Evolutionary conservation across 2,888 invertebrate genomes (phyloP).

Genomic region (Eilema sororculum): DNA sequence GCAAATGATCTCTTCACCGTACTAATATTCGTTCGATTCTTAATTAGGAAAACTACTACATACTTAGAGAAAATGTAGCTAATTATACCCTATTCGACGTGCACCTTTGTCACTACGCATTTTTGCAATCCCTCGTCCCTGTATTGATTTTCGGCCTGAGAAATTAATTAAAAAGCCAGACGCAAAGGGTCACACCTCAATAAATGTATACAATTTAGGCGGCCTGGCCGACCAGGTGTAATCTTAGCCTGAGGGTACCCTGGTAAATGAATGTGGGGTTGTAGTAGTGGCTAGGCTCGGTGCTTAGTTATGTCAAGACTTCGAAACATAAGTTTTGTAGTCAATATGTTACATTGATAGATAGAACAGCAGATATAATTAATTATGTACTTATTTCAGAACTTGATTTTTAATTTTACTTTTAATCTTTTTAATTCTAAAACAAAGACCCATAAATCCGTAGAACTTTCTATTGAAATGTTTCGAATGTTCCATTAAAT

Average conservation of each 20-base stretch:
- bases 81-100: background rate
- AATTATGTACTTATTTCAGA: too few relatives aligned
- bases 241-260: background rate
- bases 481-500: constrained; percentile 13
- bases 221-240: background rate
- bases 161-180: background rate
- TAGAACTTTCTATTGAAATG: background rate
- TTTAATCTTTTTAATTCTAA: too few relatives aligned
- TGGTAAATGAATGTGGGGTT: background rate
- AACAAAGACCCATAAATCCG: background rate
- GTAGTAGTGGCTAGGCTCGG: background rate
- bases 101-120: background rate
- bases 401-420: too few relatives aligned
- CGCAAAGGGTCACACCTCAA: background rate
- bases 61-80: background rate
- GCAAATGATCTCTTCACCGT: background rate
- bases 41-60: background rate
- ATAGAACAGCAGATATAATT: too few relatives aligned
- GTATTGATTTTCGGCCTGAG: background rate
- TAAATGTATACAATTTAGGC: background rate
- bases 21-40: background rate
- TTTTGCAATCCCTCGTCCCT: background rate
- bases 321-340: background rate
- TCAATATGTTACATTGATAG: background rate
- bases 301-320: background rate